Percentiles rank a stretch among this genome's conserved stretches.
These are phyloP conservation scores for Hippopotamyrus pictus DNA, from an alignment of 2,797 vertebrate species.

Conservation along the genomic window DNA sequence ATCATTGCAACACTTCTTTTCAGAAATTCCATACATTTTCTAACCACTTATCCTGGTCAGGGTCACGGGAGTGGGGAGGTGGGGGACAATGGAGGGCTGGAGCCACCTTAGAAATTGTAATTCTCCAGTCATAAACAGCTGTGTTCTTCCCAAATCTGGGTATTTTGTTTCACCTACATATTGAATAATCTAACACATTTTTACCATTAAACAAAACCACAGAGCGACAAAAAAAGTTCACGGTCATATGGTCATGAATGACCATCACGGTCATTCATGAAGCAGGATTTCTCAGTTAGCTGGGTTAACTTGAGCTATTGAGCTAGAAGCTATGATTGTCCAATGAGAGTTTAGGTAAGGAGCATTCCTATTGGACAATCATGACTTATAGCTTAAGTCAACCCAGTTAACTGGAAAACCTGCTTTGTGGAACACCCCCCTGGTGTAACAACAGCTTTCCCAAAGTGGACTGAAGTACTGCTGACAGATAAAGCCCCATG, in stretches of 20 bases:
- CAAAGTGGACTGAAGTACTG: background rate
- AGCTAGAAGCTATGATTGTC: background rate
- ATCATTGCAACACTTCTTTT: background rate
- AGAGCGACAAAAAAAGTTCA: background rate
- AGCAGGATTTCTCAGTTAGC: background rate
- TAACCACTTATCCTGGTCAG: background rate
- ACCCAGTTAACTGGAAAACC: background rate
- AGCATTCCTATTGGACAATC: background rate
- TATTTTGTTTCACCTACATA: background rate
- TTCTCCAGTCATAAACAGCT: background rate
- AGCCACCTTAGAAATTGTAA: background rate
- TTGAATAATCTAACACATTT: background rate
- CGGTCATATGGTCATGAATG: no score
- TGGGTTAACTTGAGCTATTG: background rate
- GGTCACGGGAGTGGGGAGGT: background rate
- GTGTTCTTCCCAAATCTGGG: background rate
- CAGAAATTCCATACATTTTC: background rate
- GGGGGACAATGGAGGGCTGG: background rate
- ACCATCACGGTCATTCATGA: no score
- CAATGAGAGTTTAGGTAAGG: background rate
- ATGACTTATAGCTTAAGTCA: background rate
- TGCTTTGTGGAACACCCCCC: background rate
- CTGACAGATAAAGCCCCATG: background rate
- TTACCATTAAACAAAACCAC: background rate
- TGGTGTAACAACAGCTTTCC: background rate